Evolutionary conservation across 2,888 invertebrate species (phyloP), one percentile per base, ranked within the genome.

Genomic region (Metacarcinus magister): DNA sequence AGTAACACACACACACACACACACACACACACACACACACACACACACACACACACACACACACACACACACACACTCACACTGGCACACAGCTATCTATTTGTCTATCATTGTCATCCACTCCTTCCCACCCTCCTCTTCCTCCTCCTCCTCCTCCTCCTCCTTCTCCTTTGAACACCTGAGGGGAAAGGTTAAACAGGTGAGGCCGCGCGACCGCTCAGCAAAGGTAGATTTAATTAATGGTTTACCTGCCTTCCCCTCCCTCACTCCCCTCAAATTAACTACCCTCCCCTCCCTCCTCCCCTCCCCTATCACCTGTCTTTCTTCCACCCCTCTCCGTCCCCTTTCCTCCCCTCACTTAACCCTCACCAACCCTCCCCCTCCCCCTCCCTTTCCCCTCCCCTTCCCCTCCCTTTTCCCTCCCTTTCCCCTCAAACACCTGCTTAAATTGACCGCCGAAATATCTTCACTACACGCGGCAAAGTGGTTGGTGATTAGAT

Each of bases 21-120:
- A 90, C 90, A 90, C 90, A 90, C 90, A 90, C 0, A 90, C 90
- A 90, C 90, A 90, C 32, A 90, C 90, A 90, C 90, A 90, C 90
- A 90, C 90, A 90, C 90, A 90, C 90, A 90, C 90, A 89, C 89
- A 89, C 32, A 32, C 32, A 89, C 44, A 89, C 32, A 89, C 32
- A 89, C 32, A 89, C 32, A 10, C 32, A 89, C 32, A 89, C 32
- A 89, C 32, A 89, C 32, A 89, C 32, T 39, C 23, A 90, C 39
- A 90, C 39, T 39, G 10, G 43, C 39, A 90, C 39, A 90, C 39
- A 90, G 10, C 39, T 13, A 90, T 13, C 23, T 13, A 32, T 39
- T 44, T 39, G 28, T 39, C 5, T 39, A 32, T 39, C 23, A 23
- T 16, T 39, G 23, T 32, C 13, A 5, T 67, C 19, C n/a, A 2